Evolutionary conservation across 2,113 vertebrate genomes (phyloP).

Genomic region (Aegotheles bennettii): DNA sequence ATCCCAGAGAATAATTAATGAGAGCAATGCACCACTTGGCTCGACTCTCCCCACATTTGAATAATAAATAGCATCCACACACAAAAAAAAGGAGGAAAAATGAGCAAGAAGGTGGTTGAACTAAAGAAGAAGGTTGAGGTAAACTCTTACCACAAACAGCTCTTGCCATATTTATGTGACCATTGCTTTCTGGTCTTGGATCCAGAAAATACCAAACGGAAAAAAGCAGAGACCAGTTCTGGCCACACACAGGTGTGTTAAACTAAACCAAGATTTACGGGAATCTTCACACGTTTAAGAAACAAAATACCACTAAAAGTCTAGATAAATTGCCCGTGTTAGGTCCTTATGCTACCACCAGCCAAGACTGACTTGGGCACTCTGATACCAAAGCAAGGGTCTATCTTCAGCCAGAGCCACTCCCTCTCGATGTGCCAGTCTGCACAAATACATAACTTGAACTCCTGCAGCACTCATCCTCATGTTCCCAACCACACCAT

Average conservation of each 20-base stretch:
- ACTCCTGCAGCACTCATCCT: not conserved
- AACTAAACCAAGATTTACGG: not conserved
- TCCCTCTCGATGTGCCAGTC: not conserved
- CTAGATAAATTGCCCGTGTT: not conserved
- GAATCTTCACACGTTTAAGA: not conserved
- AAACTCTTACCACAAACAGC: not conserved
- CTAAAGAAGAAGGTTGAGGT: not conserved
- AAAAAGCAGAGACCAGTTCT: not conserved
- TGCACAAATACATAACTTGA: not conserved
- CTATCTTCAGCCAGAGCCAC: not conserved
- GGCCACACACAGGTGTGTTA: not conserved
- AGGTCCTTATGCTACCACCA: not conserved
- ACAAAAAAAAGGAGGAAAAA: not conserved
- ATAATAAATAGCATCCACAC: slow-evolving; percentile 62
- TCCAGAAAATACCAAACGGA: not conserved
- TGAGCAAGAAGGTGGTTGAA: not conserved
- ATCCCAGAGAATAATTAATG: slow-evolving; percentile 79
- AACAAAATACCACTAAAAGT: not conserved
- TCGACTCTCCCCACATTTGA: slow-evolving; percentile 57
- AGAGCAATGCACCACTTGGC: slow-evolving; percentile 64
- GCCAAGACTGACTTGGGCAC: not conserved
- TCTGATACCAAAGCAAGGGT: not conserved
- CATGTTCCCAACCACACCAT: accelerated
- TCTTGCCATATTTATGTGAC: not conserved
- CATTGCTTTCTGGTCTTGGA: not conserved